phyloP scores from a whole-genome alignment of 2,113 vertebrate genomes.

The Bufo bufo region DNA sequence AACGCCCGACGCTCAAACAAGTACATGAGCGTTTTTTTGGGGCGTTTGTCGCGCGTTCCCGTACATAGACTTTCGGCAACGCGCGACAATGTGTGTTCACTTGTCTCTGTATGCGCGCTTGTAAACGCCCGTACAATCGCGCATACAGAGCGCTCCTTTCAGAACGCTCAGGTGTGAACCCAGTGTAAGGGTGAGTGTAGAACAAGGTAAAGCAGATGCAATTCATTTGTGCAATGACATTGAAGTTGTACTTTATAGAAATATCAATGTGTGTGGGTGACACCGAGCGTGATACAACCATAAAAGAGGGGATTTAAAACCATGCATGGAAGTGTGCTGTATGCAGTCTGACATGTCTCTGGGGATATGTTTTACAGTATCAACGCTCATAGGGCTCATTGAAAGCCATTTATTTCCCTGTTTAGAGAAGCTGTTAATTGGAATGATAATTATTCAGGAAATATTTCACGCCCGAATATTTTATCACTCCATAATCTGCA shows the following conservation, averaged over 20 bases:
- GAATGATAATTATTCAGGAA: constrained; percentile 32
- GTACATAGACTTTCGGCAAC: too few relatives aligned
- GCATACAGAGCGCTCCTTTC: too few relatives aligned
- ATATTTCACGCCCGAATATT: constrained; percentile 44
- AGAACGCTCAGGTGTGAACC: too few relatives aligned
- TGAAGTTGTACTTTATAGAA: background rate
- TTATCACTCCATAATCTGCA: constrained; percentile 49
- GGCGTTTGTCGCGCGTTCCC: too few relatives aligned
- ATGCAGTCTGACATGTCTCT: background rate
- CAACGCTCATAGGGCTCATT: background rate
- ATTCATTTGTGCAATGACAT: background rate
- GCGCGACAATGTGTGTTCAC: too few relatives aligned
- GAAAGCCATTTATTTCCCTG: background rate
- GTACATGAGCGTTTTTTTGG: too few relatives aligned
- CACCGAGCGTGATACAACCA: background rate
- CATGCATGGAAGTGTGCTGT: background rate
- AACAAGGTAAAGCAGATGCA: background rate
- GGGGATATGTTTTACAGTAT: background rate
- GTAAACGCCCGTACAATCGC: too few relatives aligned
- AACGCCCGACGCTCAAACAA: too few relatives aligned
- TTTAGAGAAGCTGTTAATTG: constrained; percentile 25
- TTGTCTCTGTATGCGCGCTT: too few relatives aligned
- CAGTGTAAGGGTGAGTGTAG: background rate
- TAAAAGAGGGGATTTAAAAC: background rate
- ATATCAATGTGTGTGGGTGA: background rate